Evolutionary conservation across 1,140 invertebrate species (phyloP), one percentile per base, ranked within the genome.

Genomic region (Lutraria rhynchaena): DNA sequence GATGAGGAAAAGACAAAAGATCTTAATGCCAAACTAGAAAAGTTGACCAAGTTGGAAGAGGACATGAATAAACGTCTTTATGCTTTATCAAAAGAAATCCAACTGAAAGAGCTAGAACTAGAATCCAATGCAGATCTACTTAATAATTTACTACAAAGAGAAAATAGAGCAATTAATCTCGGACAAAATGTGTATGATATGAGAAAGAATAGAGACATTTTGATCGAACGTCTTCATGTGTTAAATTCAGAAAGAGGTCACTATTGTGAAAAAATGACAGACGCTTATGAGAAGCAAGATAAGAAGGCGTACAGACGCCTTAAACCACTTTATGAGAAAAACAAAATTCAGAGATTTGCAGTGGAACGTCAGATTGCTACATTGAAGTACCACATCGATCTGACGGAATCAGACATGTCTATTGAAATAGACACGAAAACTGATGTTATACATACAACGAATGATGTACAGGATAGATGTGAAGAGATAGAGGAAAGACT

Each of bases 401-500:
- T 90, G 1, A 58, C 78, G 22, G 61, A 86, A 7, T 83, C 83
- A 13, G 89, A 90, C 70, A 80, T 87, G 67, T 63, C 84, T 17
- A 60, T 90, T 22, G 89, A 90, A 74, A 67, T 89, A 4, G 82
- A 85, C 13, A 73, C 88, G 0, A 88, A 89, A 65, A 82, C 88
- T 7, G 87, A 86, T 27, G 74, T 90, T 2, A 88, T 90, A 35
- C 87, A 86, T 29, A 81, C 84, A 71, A 90, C 88, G 29, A 90
- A 90, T 60, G 86, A 89, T 61, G 83, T 89, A 4, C 89, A 90
- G 57, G 89, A 90, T 44, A 82, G 84, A 11, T 90, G 89, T 35
- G 89, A 90, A 57, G 81, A 86, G 29, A 63, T 90, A 0, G 89
- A 90, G 61, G 55, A 88, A 74, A 80, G 63, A 3, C 55, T 90